phyloP scores from a whole-genome alignment of 2,888 invertebrate species.

The Hypena proboscidalis region DNA sequence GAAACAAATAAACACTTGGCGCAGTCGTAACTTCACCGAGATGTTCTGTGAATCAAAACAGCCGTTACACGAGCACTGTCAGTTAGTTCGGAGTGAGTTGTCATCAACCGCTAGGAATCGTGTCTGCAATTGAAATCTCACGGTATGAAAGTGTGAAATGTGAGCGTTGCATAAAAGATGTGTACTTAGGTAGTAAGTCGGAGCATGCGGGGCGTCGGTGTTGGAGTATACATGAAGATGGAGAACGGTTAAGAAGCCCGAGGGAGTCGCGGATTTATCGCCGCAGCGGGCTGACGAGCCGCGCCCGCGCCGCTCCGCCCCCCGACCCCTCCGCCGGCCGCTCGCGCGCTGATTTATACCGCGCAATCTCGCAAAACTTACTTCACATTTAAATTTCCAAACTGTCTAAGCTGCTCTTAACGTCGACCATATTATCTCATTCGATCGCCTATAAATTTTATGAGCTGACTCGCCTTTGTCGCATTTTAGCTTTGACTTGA shows the following conservation, averaged over 20 bases:
- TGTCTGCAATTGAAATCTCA: constrained; percentile 11
- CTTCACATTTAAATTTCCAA: constrained; percentile 86
- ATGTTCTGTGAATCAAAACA: too few species aligned
- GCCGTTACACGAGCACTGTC: too few species aligned
- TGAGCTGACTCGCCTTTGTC: constrained; percentile 82
- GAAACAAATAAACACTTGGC: constrained; percentile 11
- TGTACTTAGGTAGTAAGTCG: constrained; percentile 28
- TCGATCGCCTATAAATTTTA: constrained; percentile 85
- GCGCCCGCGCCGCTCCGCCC: constrained; percentile 58
- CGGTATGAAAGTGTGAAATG: constrained; percentile 13
- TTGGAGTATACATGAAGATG: constrained; percentile 67
- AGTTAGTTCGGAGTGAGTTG: too few species aligned
- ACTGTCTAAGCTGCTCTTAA: constrained; percentile 85
- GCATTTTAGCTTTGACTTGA: constrained; percentile 73
- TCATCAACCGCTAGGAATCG: constrained; percentile 1
- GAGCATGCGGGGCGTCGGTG: constrained; percentile 32
- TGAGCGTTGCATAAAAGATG: constrained; percentile 36
- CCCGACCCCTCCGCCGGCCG: constrained; percentile 55
- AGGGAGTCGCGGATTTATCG: constrained; percentile 82
- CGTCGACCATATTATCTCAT: constrained; percentile 85
- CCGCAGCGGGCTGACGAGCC: constrained; percentile 66
- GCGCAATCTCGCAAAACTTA: constrained; percentile 85
- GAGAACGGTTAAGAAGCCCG: constrained; percentile 77
- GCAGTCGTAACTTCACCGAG: too few species aligned
- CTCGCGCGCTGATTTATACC: constrained; percentile 81